Base-by-base conservation (phyloP, 2,797 vertebrate species). In the Malacoraja senta region DNA sequence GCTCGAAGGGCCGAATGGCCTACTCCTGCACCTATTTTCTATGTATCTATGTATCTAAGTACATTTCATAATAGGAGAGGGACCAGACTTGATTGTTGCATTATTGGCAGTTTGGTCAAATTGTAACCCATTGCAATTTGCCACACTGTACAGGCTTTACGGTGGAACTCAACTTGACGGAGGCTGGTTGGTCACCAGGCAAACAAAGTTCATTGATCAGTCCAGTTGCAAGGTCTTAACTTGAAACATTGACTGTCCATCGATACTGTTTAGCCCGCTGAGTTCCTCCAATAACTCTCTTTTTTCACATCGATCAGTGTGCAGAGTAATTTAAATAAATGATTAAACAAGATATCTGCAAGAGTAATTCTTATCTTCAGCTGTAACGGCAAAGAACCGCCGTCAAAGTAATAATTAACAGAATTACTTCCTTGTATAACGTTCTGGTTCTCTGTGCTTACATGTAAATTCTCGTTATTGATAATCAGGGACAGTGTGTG, bases 381-480 rank as follows among this genome's bases (percentile, higher is more conserved):
- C 24, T 29, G 44, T 84, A n/a, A 86, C 17, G 3, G 44, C 44
- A 63, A 35, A 15, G 3, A 3, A 63, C 1, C 32, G 3, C 6
- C 13, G 12, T 63, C 4, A 86, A 86, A 86, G 63, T 86, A 86
- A 86, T 86, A n/a, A 63, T 86, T 17, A 84, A 84, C 9, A 86
- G 58, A 17, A 86, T 63, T 86, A 61, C 26, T 29, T 17, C 4
- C 19, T 12, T 63, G 26, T n/a, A 21, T n/a, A 86, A 86, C 4
- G 6, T n/a, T 1, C n/a, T n/a, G 29, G 29, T 8, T 3, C 26
- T 53, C 53, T 84, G 26, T 58, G 3, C n/a, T 61, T 32, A 10
- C 53, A n/a, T 15, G 3, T 26, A 32, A 13, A 63, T n/a, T 10
- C 58, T 86, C 15, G 8, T 63, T 61, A 63, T 63, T 63, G 10